Evolutionary conservation across 2,797 vertebrate species (phyloP).

Genomic region (Falco berigora): DNA sequence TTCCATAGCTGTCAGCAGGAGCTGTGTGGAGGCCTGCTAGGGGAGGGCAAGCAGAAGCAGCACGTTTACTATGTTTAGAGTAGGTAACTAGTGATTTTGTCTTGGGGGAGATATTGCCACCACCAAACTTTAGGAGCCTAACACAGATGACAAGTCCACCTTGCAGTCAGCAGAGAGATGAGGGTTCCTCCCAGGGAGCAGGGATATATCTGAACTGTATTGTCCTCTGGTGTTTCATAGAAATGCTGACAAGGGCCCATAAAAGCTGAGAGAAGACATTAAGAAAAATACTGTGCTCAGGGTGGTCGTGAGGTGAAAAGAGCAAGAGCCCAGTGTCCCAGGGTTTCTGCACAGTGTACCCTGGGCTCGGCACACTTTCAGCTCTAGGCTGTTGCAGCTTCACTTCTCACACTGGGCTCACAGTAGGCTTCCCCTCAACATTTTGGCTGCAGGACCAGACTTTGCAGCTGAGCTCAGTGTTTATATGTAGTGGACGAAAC

Average conservation of each 20-base stretch:
- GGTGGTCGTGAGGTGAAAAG: neutral
- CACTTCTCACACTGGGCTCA: neutral
- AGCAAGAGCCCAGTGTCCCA: neutral
- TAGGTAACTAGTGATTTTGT: neutral
- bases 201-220: neutral
- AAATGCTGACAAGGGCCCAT: neutral
- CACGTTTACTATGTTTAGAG: neutral
- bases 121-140: neutral
- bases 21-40: neutral
- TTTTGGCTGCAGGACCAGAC: neutral
- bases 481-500: neutral
- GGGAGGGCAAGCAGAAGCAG: neutral
- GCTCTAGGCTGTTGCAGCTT: neutral
- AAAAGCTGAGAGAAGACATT: neutral
- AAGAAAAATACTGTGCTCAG: neutral
- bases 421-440: neutral
- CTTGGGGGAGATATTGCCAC: neutral
- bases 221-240: neutral
- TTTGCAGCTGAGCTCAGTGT: constrained; percentile 1
- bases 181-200: neutral
- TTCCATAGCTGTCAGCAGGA: neutral
- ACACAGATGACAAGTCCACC: neutral
- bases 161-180: neutral
- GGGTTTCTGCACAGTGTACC: neutral
- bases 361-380: neutral